A percentile compares a stretch with the other conserved stretches of the same genome.
phyloP scores from a whole-genome alignment of 2,113 vertebrate genomes.

The Melospiza melodia region DNA sequence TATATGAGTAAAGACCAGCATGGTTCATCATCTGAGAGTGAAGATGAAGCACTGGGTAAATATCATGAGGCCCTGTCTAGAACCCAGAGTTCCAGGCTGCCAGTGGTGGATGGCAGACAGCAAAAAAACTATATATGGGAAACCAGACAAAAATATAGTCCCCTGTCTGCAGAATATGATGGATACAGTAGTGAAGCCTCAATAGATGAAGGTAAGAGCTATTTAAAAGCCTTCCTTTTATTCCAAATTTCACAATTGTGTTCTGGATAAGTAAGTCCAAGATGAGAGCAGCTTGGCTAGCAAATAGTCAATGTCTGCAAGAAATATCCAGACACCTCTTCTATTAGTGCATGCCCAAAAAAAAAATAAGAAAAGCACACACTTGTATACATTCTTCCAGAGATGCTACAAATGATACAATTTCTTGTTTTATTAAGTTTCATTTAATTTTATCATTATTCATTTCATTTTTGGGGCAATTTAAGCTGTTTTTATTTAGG shows the following conservation, averaged over 20 bases:
- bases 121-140: conserved; percentile 89
- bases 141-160: conserved; percentile 91
- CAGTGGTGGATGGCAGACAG: conserved; percentile 73
- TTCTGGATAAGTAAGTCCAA: conserved; percentile 3
- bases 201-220: conserved; percentile 88
- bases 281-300: neutral
- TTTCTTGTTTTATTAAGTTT: neutral
- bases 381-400: neutral
- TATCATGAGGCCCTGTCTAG: conserved; percentile 92
- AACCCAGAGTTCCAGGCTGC: conserved; percentile 81
- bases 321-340: neutral
- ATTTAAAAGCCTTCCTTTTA: conserved; percentile 58
- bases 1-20: conserved; percentile 83
- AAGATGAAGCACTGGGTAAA: conserved; percentile 94
- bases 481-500: neutral
- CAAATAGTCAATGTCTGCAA: neutral
- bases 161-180: conserved; percentile 88
- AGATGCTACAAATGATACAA: neutral
- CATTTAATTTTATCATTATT: neutral
- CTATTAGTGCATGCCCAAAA: conserved; percentile 22
- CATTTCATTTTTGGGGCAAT: neutral
- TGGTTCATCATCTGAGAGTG: conserved; percentile 94
- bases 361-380: neutral
- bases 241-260: conserved; percentile 30
- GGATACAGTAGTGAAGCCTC: conserved; percentile 97